Evolutionary conservation across 2,113 vertebrate species (phyloP).

Genomic region (Promerops cafer): DNA sequence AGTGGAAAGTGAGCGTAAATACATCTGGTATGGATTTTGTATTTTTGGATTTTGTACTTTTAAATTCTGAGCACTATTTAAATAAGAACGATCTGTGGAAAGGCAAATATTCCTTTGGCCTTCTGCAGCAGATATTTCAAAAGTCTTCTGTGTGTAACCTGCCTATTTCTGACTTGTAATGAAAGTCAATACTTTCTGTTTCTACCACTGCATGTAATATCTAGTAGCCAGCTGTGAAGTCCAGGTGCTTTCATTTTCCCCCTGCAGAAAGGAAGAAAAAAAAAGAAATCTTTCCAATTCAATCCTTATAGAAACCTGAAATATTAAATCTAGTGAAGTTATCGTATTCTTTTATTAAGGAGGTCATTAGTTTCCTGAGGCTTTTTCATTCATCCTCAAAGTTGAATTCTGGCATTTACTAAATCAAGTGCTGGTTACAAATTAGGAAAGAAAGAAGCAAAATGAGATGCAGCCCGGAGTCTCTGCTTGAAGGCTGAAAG

Average conservation of each 20-base stretch:
- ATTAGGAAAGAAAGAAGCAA: conserved; percentile 38
- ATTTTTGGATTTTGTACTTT: no score
- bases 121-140: neutral
- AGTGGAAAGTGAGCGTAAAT: rapidly evolving
- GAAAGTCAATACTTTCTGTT: neutral
- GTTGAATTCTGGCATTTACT: conserved; percentile 57
- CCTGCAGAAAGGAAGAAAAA: neutral
- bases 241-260: conserved; percentile 23
- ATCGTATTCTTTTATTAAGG: conserved; percentile 37
- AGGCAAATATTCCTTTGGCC: neutral
- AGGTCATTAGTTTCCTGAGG: conserved; percentile 59
- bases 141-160: neutral
- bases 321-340: conserved; percentile 54
- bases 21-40: neutral
- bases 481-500: conserved; percentile 24
- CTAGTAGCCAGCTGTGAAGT: neutral
- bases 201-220: neutral
- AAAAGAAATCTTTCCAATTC: neutral
- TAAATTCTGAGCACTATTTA: neutral
- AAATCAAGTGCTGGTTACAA: conserved; percentile 59
- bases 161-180: neutral
- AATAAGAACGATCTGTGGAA: neutral
- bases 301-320: conserved; percentile 44
- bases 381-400: conserved; percentile 49
- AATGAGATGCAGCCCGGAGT: conserved; percentile 9